Evolutionary conservation across 2,797 vertebrate genomes (phyloP), one percentile per base, ranked within the genome.

Genomic region (Orientallactaga sibirica): DNA sequence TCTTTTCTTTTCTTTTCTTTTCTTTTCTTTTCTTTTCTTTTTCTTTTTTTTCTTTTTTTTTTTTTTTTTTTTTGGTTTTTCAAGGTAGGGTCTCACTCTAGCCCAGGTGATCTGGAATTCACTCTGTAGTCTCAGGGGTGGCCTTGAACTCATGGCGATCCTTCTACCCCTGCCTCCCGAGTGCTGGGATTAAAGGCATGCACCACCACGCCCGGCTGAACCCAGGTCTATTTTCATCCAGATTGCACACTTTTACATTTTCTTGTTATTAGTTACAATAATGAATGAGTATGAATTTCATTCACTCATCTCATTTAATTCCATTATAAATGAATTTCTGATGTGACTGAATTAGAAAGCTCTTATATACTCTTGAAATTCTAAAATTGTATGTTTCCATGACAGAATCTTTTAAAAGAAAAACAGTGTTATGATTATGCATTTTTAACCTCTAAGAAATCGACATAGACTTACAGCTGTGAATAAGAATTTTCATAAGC

Each of bases 241-340:
- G 71, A 86, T 78, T 3, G 2, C 12, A 70, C 1, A 15, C 2
- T 86, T 14, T 70, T 58, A 71, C 20, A 88, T 91, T 78, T 83
- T 33, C 22, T 85, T 92, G 27, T 74, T 76, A 29, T 41, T 61
- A 33, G 48, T 14, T 61, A 70, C 18, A 67, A 20, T 80, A 80
- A 43, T 20, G 43, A 73, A 68, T 58, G 15, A 55, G 16, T 70
- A 92, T 81, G 1, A 20, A 76, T 89, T 70, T 92, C 1, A 68
- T 58, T 58, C 55, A 58, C 15, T 58, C 55, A 76, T 89, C 66
- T 92, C 2, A 74, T 62, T 77, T 83, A 5, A 74, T 37, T 92
- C 29, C 18, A 8, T 77, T 74, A 48, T 76, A 90, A 92, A 33
- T 74, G 33, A 78, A 37, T 90, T 95, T 77, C 64, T 88, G n/a